phyloP scores from a whole-genome alignment of 2,113 vertebrate genomes.

The Pimephales promelas region DNA sequence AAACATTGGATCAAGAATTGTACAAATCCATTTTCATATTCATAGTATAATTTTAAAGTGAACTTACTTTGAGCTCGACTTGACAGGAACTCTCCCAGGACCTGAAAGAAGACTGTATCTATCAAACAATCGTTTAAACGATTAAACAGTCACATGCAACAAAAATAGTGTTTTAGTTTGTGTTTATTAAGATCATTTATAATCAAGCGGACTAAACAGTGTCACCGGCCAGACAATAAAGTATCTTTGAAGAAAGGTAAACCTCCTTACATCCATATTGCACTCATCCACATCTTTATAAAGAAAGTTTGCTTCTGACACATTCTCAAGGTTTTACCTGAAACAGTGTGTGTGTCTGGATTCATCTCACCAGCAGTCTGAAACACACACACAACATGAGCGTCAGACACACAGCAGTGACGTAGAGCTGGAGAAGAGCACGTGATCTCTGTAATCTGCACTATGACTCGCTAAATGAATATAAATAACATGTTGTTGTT shows the following conservation, averaged over 20 bases:
- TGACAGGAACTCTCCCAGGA: slow-evolving; percentile 67
- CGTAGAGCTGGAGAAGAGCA: not conserved
- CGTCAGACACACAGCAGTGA: not conserved
- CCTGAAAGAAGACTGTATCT: slow-evolving; percentile 57
- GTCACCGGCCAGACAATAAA: not conserved
- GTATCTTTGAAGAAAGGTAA: not conserved
- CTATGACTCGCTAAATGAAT: not conserved
- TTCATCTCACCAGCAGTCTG: not conserved
- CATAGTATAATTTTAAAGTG: not conserved
- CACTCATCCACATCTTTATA: not conserved
- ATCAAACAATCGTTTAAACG: too few species aligned
- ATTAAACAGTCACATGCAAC: too few species aligned
- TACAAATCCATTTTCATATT: not conserved
- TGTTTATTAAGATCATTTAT: not conserved
- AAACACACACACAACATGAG: not conserved
- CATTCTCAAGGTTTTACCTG: not conserved
- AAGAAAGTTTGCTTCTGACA: not conserved
- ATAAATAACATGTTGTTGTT: too few species aligned
- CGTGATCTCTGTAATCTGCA: not conserved
- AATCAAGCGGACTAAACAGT: not conserved
- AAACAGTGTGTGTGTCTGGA: not conserved
- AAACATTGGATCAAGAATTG: too few species aligned
- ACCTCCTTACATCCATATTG: not conserved
- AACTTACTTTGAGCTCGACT: slow-evolving; percentile 68
- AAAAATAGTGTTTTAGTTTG: not conserved